Evolutionary conservation across 2,113 vertebrate genomes (phyloP).

Genomic region (Propithecus coquereli): DNA sequence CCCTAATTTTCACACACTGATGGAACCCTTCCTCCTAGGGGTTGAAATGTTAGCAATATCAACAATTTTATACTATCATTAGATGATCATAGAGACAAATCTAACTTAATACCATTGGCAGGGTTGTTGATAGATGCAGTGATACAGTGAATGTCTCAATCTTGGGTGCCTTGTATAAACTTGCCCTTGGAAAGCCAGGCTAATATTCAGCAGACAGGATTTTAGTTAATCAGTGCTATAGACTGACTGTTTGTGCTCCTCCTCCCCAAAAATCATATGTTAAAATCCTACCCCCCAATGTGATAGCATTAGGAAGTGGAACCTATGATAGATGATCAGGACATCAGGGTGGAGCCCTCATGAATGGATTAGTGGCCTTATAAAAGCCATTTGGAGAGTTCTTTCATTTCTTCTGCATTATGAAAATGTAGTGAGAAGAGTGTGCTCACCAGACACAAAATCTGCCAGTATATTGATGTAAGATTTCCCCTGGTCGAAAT

Average conservation of each 20-base stretch:
- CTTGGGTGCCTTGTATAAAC: background rate
- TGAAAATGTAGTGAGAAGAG: background rate
- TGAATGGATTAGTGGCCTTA: no score
- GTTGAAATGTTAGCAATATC: background rate
- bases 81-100: background rate
- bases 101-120: background rate
- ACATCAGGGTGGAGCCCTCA: background rate
- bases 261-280: accelerated
- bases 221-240: background rate
- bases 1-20: background rate
- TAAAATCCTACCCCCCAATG: background rate
- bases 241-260: background rate
- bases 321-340: background rate
- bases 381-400: background rate
- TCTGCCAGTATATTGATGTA: background rate
- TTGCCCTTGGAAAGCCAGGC: background rate
- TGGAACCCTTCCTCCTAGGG: background rate
- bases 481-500: no score
- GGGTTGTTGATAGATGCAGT: background rate
- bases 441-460: background rate
- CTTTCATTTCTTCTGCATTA: no score
- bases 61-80: background rate
- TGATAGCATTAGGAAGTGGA: background rate
- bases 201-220: background rate
- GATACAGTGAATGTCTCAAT: background rate